Percentiles rank a stretch among this genome's conserved stretches.
Evolutionary conservation across 1,140 invertebrate genomes (phyloP).

Genomic region (Drosophila takahashii): DNA sequence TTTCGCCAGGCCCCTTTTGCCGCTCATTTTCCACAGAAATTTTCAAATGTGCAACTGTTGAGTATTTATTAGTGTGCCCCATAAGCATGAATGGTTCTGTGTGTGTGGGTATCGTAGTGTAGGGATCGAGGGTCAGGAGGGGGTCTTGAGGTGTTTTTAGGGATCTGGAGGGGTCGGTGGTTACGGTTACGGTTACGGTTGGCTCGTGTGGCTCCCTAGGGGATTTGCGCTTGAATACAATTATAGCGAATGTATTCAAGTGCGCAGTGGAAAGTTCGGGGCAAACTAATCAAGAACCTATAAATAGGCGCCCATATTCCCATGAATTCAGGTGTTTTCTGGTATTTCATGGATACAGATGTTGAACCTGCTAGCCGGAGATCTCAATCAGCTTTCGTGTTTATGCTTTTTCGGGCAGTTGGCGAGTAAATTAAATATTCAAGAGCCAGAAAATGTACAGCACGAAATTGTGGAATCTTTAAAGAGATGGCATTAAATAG

Average conservation of each 20-base stretch:
- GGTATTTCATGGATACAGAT: conserved; percentile 17
- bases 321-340: conserved; percentile 43
- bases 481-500: conserved; percentile 16
- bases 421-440: conserved; percentile 43
- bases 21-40: conserved; percentile 54
- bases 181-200: background rate
- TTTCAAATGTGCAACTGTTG: conserved; percentile 78
- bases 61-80: conserved; percentile 64
- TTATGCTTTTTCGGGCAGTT: conserved; percentile 22
- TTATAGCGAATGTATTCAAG: conserved; percentile 57
- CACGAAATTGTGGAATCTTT: conserved; percentile 17
- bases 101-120: background rate
- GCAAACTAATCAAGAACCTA: conserved; percentile 51
- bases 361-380: conserved; percentile 16
- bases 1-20: conserved; percentile 33
- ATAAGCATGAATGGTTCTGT: conserved; percentile 24
- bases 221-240: conserved; percentile 65
- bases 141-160: background rate
- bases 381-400: conserved; percentile 34
- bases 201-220: conserved; percentile 42
- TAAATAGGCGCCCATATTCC: conserved; percentile 35
- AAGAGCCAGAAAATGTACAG: conserved; percentile 3
- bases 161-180: background rate
- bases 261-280: conserved; percentile 43
- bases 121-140: conserved; percentile 9